Percentiles rank a stretch among this genome's conserved stretches.
These are phyloP conservation scores for Apodemus agrarius DNA, from an alignment of 2,797 vertebrate genomes.

Conservation along the genomic window DNA sequence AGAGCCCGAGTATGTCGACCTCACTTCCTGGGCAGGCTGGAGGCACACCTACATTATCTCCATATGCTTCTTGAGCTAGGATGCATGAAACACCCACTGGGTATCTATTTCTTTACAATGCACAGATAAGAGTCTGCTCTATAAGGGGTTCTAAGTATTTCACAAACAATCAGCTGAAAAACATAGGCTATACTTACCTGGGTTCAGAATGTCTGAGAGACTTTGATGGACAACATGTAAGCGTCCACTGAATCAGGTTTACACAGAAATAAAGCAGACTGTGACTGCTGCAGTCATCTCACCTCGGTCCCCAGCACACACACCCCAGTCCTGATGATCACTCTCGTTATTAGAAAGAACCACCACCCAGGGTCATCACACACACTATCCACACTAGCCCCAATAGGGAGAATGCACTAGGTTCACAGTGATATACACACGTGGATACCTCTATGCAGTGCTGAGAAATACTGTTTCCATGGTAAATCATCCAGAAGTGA, in stretches of 20 bases:
- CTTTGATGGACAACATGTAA: too few species aligned
- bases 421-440: not conserved
- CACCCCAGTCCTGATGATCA: not conserved
- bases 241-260: not conserved
- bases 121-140: not conserved
- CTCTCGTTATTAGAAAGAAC: not conserved
- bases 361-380: not conserved
- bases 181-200: not conserved
- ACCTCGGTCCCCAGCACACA: not conserved
- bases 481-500: not conserved
- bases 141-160: not conserved
- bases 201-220: not conserved
- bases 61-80: not conserved
- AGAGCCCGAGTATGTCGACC: not conserved
- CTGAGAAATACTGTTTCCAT: not conserved
- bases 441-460: not conserved
- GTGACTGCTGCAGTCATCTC: not conserved
- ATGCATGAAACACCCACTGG: not conserved
- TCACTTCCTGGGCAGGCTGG: not conserved
- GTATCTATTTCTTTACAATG: not conserved
- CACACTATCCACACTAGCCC: not conserved
- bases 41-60: fast-evolving
- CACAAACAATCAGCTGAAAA: not conserved
- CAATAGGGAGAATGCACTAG: not conserved
- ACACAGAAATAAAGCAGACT: not conserved